Conservation (phyloP, 2,113 vertebrate species). For the Ptilorrhoa leucosticta region DNA sequence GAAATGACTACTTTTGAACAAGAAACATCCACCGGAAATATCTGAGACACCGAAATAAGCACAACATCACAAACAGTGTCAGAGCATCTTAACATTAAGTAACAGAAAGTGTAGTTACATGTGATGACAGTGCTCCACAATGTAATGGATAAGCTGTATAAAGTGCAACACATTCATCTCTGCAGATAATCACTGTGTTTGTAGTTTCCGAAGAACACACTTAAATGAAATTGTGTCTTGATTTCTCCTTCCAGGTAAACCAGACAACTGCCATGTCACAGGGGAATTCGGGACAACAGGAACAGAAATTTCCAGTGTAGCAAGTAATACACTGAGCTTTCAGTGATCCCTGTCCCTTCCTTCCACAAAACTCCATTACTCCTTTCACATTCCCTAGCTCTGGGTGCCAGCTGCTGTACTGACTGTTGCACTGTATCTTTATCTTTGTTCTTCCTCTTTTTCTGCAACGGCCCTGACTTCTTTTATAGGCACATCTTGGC, state of each 20-base stretch:
- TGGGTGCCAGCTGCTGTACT: background rate
- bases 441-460: background rate
- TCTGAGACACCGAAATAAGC: background rate
- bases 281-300: background rate
- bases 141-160: slow-evolving; percentile 11
- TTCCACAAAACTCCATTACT: background rate
- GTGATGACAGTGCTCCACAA: background rate
- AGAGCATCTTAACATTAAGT: background rate
- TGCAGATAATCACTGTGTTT: slow-evolving; percentile 1
- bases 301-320: background rate
- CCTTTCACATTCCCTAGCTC: background rate
- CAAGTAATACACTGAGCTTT: background rate
- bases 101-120: background rate
- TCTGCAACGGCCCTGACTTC: background rate
- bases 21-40: background rate
- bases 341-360: background rate
- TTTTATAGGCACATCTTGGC: background rate
- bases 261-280: background rate
- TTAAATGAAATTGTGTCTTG: background rate
- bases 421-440: background rate
- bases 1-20: background rate
- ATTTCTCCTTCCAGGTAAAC: background rate
- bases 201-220: background rate
- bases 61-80: background rate
- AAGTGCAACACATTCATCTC: background rate